A percentile compares a stretch with the other conserved stretches of the same genome.
These are phyloP conservation scores for Isurus oxyrinchus DNA, from an alignment of 2,113 vertebrate genomes.

Conservation along the genomic window DNA sequence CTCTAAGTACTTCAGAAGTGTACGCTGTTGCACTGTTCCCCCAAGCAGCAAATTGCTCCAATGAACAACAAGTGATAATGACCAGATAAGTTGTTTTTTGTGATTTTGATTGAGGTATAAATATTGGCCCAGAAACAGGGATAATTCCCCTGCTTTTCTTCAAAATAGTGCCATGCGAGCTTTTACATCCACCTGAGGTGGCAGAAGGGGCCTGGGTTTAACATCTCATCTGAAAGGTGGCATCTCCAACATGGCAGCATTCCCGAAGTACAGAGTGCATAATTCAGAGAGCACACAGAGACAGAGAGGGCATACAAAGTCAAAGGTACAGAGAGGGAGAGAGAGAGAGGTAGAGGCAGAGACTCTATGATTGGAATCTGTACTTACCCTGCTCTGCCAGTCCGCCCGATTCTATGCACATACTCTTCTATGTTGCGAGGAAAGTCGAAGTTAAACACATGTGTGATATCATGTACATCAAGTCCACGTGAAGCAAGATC, in stretches of 20 bases:
- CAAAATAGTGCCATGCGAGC: not conserved
- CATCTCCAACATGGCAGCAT: not conserved
- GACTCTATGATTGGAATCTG: not conserved
- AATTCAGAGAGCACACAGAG: too few relatives aligned
- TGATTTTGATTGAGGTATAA: not conserved
- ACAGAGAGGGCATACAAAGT: not conserved
- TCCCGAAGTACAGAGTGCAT: not conserved
- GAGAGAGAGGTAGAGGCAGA: too few relatives aligned
- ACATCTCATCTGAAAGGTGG: too few relatives aligned
- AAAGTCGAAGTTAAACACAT: slow-evolving; percentile 91
- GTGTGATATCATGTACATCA: slow-evolving; percentile 84
- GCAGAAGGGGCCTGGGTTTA: too few relatives aligned
- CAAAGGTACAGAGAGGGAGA: too few relatives aligned
- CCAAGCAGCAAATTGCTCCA: not conserved
- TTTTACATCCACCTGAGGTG: not conserved
- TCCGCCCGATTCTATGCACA: slow-evolving; percentile 87
- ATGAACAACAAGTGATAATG: not conserved
- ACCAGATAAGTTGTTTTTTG: not conserved
- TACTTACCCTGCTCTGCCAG: slow-evolving; percentile 84
- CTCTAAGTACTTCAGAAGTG: not conserved
- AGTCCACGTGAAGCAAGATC: slow-evolving; percentile 89
- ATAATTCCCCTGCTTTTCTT: not conserved
- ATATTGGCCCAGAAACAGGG: not conserved
- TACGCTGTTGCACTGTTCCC: too few relatives aligned
- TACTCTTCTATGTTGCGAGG: slow-evolving; percentile 95